Evolutionary conservation across 2,888 invertebrate genomes (phyloP).

Genomic region (Rhimphoctona megacephalus): DNA sequence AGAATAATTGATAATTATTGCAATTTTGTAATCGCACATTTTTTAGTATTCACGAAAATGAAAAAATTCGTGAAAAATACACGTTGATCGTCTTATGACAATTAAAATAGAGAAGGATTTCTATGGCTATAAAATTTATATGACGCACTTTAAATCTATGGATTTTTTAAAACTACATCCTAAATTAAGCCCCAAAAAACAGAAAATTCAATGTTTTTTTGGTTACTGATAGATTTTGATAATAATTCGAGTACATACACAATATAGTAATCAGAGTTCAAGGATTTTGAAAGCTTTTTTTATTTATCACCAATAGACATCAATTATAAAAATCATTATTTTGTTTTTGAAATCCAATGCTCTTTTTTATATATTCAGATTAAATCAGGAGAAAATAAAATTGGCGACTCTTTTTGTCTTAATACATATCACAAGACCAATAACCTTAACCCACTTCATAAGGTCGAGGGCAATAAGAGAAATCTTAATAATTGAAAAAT

Average conservation of each 20-base stretch:
- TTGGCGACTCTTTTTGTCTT: conserved; percentile 10
- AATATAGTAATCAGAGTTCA: neutral
- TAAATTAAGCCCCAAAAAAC: too few species aligned
- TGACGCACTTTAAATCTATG: too few species aligned
- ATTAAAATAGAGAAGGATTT: too few species aligned
- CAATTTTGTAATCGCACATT: neutral
- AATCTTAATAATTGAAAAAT: conserved; percentile 19
- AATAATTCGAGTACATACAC: too few species aligned
- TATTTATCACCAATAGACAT: neutral
- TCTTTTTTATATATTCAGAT: neutral
- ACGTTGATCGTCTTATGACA: too few species aligned
- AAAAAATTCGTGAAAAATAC: neutral
- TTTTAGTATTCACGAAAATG: neutral
- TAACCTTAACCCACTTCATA: conserved; percentile 56
- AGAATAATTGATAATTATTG: neutral
- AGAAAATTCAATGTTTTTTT: neutral
- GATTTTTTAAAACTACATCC: too few species aligned
- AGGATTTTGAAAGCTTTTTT: neutral
- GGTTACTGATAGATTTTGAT: neutral
- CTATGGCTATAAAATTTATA: too few species aligned
- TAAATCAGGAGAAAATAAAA: conserved; percentile 8
- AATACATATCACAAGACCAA: conserved; percentile 33
- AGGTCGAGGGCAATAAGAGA: conserved; percentile 39
- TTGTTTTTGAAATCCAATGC: neutral
- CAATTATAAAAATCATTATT: neutral